Percentiles rank a stretch among this genome's conserved stretches.
These are phyloP conservation scores for Cerceris ruficornis DNA, from an alignment of 2,888 invertebrate genomes.

Conservation along the genomic window DNA sequence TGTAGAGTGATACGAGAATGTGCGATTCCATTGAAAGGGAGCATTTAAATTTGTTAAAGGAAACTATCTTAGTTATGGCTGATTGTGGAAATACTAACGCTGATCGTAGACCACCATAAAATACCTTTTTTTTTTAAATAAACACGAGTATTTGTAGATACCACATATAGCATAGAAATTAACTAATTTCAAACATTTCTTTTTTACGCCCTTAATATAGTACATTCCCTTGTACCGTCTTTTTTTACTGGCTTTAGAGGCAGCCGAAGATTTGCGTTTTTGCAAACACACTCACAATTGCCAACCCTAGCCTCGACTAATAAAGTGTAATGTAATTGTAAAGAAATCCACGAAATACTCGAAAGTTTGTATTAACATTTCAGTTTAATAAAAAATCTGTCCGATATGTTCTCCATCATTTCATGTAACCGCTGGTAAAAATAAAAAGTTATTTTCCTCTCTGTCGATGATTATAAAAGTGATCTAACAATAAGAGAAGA, in stretches of 20 bases:
- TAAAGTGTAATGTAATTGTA: constrained; percentile 26
- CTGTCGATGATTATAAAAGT: no score
- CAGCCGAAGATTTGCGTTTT: background rate
- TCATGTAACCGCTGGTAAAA: background rate
- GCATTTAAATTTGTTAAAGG: no score
- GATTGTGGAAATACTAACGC: background rate
- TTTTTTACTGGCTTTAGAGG: background rate
- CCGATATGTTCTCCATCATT: constrained; percentile 4
- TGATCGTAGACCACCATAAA: background rate
- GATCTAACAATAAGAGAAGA: no score
- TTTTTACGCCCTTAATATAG: background rate
- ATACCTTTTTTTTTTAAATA: background rate
- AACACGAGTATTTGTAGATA: background rate
- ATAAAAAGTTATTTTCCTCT: no score
- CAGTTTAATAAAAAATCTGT: constrained; percentile 21
- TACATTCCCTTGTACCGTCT: background rate
- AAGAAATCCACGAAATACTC: constrained; percentile 25
- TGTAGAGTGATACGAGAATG: no score
- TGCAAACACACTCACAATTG: constrained; percentile 3
- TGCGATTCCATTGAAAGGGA: no score
- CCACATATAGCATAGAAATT: background rate
- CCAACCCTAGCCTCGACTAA: constrained; percentile 29
- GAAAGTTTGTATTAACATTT: constrained; percentile 30
- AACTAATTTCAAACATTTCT: constrained; percentile 13
- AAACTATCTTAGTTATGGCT: background rate